Evolutionary conservation across 1,140 invertebrate genomes (phyloP).

Genomic region (Bombus haemorrhoidalis): DNA sequence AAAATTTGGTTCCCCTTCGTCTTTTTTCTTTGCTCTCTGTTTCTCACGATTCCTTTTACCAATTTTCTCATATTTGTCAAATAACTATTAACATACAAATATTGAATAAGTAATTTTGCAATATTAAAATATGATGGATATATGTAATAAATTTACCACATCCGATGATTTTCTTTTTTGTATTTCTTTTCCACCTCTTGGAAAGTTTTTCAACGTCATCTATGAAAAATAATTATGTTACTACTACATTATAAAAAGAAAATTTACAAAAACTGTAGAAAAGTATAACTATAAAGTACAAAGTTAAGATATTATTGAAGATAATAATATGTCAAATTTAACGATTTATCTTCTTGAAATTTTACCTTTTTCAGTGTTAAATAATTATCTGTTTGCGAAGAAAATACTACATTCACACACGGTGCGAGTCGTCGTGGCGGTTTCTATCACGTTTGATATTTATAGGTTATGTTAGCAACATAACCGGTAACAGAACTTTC

Average conservation of each 20-base stretch:
- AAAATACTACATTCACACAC: background rate
- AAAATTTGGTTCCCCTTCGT: slow-evolving; percentile 24
- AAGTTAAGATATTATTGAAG: background rate
- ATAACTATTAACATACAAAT: slow-evolving; percentile 32
- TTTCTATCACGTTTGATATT: background rate
- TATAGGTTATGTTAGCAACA: slow-evolving; percentile 9
- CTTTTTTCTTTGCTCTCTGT: slow-evolving; percentile 25
- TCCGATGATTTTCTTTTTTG: slow-evolving; percentile 37
- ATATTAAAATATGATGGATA: background rate
- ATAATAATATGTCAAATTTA: background rate
- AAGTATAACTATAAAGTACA: background rate
- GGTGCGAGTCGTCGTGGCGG: background rate
- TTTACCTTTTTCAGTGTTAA: background rate
- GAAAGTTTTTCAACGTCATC: slow-evolving; percentile 74
- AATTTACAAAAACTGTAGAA: background rate
- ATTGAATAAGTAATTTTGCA: background rate
- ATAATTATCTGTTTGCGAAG: background rate
- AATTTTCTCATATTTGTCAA: slow-evolving; percentile 39
- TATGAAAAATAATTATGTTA: slow-evolving; percentile 41
- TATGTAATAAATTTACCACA: slow-evolving; percentile 51
- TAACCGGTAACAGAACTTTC: background rate
- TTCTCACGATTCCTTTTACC: slow-evolving; percentile 37
- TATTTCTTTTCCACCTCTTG: slow-evolving; percentile 67
- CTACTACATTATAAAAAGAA: background rate
- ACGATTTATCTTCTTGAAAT: background rate